Evolutionary conservation across 2,888 invertebrate species (phyloP).

Genomic region (Dynastes grantii): DNA sequence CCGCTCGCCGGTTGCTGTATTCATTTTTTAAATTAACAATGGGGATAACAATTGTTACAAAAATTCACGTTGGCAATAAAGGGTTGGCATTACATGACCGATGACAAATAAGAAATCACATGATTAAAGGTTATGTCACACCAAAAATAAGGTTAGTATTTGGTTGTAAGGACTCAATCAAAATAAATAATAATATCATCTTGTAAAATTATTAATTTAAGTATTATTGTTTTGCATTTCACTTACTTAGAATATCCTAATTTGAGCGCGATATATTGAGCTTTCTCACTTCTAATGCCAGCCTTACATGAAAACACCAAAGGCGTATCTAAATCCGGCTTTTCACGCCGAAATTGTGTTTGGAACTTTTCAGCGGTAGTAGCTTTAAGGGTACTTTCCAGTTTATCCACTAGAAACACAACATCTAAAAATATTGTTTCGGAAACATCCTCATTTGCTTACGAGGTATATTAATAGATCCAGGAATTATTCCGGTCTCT

Average conservation of each 20-base stretch:
- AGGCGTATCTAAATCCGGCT: constrained; percentile 75
- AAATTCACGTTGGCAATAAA: not conserved
- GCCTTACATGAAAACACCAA: constrained; percentile 81
- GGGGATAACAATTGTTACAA: not conserved
- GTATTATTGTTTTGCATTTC: constrained; percentile 59
- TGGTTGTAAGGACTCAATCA: too few relatives aligned
- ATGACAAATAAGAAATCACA: not conserved
- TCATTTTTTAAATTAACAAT: too few relatives aligned
- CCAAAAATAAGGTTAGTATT: too few relatives aligned
- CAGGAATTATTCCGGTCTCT: constrained; percentile 81
- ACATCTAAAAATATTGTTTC: not conserved
- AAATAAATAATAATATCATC: too few relatives aligned
- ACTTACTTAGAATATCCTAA: constrained; percentile 80
- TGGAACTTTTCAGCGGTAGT: constrained; percentile 71
- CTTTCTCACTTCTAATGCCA: constrained; percentile 78
- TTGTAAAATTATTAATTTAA: too few relatives aligned
- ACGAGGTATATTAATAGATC: constrained; percentile 54
- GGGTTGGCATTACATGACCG: too few relatives aligned
- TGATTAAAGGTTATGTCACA: not conserved
- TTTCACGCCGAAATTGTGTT: constrained; percentile 73
- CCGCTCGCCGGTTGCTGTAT: too few relatives aligned
- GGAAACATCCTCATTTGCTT: constrained; percentile 21
- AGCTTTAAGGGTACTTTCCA: constrained; percentile 53
- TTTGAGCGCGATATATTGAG: constrained; percentile 74
- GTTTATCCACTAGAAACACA: constrained; percentile 51